Percentiles rank a stretch among this genome's conserved stretches.
phyloP scores from a whole-genome alignment of 1,140 invertebrate genomes.

The Pogonus chalceus region DNA sequence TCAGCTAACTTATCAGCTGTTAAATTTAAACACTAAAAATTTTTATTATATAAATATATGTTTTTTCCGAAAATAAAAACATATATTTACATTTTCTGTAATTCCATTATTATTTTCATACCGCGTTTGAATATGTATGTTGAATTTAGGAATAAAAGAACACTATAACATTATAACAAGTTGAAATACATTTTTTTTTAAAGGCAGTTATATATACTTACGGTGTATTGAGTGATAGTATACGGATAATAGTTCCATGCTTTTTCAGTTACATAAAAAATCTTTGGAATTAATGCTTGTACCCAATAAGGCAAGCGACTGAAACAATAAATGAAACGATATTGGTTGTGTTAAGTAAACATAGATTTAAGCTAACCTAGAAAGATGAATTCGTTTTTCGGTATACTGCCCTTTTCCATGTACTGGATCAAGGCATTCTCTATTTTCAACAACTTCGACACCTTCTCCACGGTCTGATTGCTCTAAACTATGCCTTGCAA shows the following conservation, averaged over 20 bases:
- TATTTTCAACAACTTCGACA: constrained; percentile 83
- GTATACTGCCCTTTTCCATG: constrained; percentile 82
- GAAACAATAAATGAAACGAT: constrained; percentile 16
- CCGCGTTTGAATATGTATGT: constrained; percentile 76
- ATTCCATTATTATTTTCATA: constrained; percentile 86
- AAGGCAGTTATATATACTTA: constrained; percentile 38
- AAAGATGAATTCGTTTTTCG: constrained; percentile 85
- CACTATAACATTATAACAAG: constrained; percentile 77
- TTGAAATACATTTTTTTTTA: constrained; percentile 12
- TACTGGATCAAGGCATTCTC: constrained; percentile 62
- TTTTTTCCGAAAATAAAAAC: constrained; percentile 5
- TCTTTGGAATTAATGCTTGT: constrained; percentile 72
- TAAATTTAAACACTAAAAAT: constrained; percentile 61
- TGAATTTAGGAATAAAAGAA: constrained; percentile 83
- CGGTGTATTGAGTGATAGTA: constrained; percentile 71
- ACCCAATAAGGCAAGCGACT: constrained; percentile 86
- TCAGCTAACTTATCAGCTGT: constrained; percentile 60
- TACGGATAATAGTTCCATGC: constrained; percentile 93
- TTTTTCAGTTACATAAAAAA: constrained; percentile 90
- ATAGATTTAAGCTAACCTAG: constrained; percentile 59
- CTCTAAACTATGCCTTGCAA: constrained; percentile 83
- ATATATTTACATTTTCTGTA: constrained; percentile 72
- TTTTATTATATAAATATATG: constrained; percentile 7
- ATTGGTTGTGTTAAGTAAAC: not conserved
- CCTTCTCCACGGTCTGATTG: constrained; percentile 83